phyloP scores from a whole-genome alignment of 64 coral and sea anemone species.

The Porites lutea region DNA sequence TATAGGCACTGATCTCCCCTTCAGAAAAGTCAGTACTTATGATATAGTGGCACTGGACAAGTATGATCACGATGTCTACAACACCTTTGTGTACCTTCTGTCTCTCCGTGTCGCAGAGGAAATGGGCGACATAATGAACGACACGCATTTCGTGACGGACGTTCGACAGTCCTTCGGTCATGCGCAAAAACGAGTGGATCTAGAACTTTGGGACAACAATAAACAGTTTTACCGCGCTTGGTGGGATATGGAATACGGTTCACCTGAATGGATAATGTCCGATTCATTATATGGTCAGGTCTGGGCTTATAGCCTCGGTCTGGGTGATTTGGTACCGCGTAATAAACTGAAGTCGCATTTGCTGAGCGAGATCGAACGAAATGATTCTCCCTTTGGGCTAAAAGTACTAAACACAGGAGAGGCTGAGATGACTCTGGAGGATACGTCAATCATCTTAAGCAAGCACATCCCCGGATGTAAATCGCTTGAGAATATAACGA shows the following conservation, averaged over 20 bases:
- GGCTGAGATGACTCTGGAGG: conserved; percentile 64
- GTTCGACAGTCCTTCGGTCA: conserved; percentile 42
- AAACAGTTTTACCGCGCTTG: conserved; percentile 82
- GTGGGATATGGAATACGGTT: conserved; percentile 94
- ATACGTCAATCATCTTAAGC: conserved; percentile 82
- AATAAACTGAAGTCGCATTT: conserved; percentile 81
- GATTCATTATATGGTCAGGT: conserved; percentile 95
- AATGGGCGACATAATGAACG: conserved; percentile 62
- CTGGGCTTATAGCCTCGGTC: conserved; percentile 84
- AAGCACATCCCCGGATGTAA: conserved; percentile 71
- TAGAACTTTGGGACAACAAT: conserved; percentile 75
- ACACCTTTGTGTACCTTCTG: conserved; percentile 74
- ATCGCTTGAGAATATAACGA: conserved; percentile 91
- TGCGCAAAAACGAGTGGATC: conserved; percentile 68
- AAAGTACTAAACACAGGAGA: conserved; percentile 63
- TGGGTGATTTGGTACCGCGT: conserved; percentile 79
- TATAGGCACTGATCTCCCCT: conserved; percentile 86
- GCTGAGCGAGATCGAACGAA: conserved; percentile 66
- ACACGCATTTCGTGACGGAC: conserved; percentile 37
- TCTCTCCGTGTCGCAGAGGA: conserved; percentile 70
- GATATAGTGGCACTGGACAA: conserved; percentile 79
- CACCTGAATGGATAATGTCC: conserved; percentile 91
- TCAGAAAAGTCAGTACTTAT: conserved; percentile 84
- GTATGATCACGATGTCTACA: conserved; percentile 86
- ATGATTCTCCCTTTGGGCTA: conserved; percentile 84